Base-by-base conservation (phyloP, 2,888 invertebrate genomes). In the Augochlorella aurata region DNA sequence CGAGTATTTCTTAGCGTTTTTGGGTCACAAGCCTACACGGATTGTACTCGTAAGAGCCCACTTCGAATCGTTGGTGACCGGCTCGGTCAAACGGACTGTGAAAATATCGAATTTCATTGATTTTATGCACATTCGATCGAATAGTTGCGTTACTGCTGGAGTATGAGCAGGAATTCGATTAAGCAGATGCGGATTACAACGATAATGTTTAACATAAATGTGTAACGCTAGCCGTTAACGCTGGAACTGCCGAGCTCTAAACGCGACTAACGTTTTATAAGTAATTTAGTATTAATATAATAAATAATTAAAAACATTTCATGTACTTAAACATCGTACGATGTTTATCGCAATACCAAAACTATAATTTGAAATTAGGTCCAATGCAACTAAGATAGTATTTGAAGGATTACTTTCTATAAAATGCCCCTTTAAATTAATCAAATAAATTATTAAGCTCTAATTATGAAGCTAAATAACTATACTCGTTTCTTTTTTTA, bases 51-150 rank as follows among this genome's bases (percentile, higher is more conserved):
- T 0, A 18, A 38, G 38, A 10, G 4, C 10, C 63, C 38, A 3
- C 16, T 63, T 18, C 18, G 29, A 38, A 38, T 63, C 18, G 18
- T 24, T 29, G n/a, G 8, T 10, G 14, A 10, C 45, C 45, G 45
- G 45, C 45, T 47, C 16, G 5, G 18, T 18, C 50, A 9, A 50
- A 49, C 14, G 52, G 44, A 10, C 50, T 44, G 24, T 38, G 16
- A 14, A 65, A n/a, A 10, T 71, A 58, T 44, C 18, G 24, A 61
- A 24, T 58, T 54, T 7, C 58, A 45, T 58, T 18, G 71, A 71
- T 71, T 71, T n/a, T 10, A 47, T 47, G 58, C 16, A 0, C 29
- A 45, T 58, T 54, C 45, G 21, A 29, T 29, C 18, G 47, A 47
- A 24, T 47, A 24, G 10, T 29, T 61, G 44, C 21, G 24, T 61